Conservation (phyloP, 2,797 vertebrate species). For the Myotis planiceps region DNA sequence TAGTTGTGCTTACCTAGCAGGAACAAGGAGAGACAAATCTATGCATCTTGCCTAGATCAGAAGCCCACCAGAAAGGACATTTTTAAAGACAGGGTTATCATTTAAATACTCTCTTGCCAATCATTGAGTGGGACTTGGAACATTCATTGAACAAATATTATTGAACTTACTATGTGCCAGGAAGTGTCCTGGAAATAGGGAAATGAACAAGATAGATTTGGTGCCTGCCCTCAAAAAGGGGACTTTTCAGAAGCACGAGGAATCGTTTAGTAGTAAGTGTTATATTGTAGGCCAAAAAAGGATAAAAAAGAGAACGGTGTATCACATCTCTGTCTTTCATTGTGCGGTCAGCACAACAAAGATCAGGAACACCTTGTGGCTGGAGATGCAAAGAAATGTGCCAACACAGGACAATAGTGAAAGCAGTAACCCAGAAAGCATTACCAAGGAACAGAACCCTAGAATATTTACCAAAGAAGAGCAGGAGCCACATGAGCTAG, state of each 20-base stretch:
- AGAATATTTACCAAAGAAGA: not conserved
- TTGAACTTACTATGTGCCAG: not conserved
- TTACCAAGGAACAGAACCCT: not conserved
- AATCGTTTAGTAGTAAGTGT: conserved; percentile 9
- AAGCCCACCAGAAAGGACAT: not conserved
- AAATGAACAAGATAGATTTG: not conserved
- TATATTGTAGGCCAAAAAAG: not conserved
- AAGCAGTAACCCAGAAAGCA: not conserved
- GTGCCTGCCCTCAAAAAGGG: not conserved
- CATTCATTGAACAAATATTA: not conserved
- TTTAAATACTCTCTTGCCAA: not conserved
- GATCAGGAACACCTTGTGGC: not conserved
- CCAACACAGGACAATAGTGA: not conserved
- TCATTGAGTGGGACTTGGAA: not conserved
- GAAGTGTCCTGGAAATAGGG: not conserved
- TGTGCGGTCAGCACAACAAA: not conserved
- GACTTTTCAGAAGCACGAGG: not conserved
- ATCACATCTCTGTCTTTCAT: not conserved
- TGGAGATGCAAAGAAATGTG: not conserved
- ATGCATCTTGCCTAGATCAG: not conserved
- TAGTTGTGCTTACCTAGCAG: not conserved
- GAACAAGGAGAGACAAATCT: not conserved
- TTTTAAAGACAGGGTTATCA: not conserved
- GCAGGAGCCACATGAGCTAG: not conserved
- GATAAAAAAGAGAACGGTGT: conserved; percentile 11